Percentiles rank a stretch among this genome's conserved stretches.
These are phyloP conservation scores for Gila orcuttii DNA, from an alignment of 2,113 vertebrate species.

Conservation along the genomic window DNA sequence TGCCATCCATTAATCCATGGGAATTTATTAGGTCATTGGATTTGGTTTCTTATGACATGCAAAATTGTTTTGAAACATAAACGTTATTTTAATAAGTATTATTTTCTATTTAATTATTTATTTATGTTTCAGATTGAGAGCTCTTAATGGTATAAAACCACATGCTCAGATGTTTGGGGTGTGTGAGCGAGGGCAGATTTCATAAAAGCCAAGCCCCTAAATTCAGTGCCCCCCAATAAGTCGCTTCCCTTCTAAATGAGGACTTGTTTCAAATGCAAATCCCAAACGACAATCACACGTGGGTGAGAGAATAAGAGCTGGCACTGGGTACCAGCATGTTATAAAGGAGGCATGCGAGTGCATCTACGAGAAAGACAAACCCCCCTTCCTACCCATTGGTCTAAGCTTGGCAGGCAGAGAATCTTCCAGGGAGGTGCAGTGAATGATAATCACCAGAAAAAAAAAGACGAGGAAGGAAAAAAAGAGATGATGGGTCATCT, in stretches of 20 bases:
- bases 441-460: slow-evolving; percentile 50
- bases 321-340: slow-evolving; percentile 46
- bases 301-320: slow-evolving; percentile 52
- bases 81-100: neutral
- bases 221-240: slow-evolving; percentile 35
- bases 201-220: slow-evolving; percentile 35
- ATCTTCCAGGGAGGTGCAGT: slow-evolving; percentile 55
- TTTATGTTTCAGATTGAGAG: neutral
- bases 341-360: slow-evolving; percentile 40
- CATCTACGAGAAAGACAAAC: slow-evolving; percentile 7
- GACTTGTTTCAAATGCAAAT: slow-evolving; percentile 58
- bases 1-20: slow-evolving; percentile 6
- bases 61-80: neutral
- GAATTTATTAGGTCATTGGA: neutral
- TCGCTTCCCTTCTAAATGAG: slow-evolving; percentile 51
- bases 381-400: slow-evolving; percentile 62
- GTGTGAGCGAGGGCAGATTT: slow-evolving; percentile 7
- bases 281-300: slow-evolving; percentile 55
- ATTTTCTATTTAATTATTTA: neutral
- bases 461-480: slow-evolving; percentile 60
- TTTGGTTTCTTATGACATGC: neutral
- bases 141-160: neutral
- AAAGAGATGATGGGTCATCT: slow-evolving; percentile 66
- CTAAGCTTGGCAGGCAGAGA: slow-evolving; percentile 73
- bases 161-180: slow-evolving; percentile 6